Conservation (phyloP, 23 tunicate genomes). For the Trididemnum clinides region DNA sequence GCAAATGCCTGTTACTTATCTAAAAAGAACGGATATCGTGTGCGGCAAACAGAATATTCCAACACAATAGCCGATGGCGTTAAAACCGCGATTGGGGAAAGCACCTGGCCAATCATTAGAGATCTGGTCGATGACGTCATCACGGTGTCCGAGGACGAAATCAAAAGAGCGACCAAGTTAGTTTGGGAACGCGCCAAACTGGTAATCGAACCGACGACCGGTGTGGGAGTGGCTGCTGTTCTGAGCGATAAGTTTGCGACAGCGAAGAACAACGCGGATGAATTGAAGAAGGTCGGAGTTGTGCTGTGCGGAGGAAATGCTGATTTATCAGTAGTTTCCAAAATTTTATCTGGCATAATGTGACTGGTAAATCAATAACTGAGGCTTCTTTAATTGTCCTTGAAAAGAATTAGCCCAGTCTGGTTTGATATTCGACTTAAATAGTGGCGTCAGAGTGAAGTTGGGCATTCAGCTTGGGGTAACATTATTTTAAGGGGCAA, state of each 20-base stretch:
- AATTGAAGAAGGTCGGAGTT: slow-evolving; percentile 66
- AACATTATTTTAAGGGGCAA: too few relatives aligned
- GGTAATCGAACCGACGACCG: slow-evolving; percentile 95
- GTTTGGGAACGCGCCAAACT: slow-evolving; percentile 87
- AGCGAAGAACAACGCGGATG: slow-evolving; percentile 3
- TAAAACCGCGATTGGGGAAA: slow-evolving; percentile 68
- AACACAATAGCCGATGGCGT: slow-evolving; percentile 96
- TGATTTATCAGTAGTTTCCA: slow-evolving; percentile 48
- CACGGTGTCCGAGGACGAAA: slow-evolving; percentile 85
- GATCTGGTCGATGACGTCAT: slow-evolving; percentile 95
- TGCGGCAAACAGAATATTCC: slow-evolving; percentile 30
- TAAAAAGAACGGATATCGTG: slow-evolving; percentile 46
- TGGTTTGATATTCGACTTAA: too few relatives aligned
- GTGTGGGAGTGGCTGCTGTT: slow-evolving; percentile 92
- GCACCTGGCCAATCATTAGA: slow-evolving; percentile 96
- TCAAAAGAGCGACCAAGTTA: slow-evolving; percentile 69
- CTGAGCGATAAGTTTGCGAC: slow-evolving; percentile 22
- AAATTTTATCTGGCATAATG: too few relatives aligned
- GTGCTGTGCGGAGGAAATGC: slow-evolving; percentile 97
- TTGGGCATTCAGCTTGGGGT: too few relatives aligned
- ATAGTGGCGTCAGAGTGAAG: too few relatives aligned
- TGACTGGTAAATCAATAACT: too few relatives aligned
- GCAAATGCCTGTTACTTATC: slow-evolving; percentile 91
- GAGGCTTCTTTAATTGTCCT: too few relatives aligned
- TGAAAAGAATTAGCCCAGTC: too few relatives aligned